Percentiles rank a stretch among this genome's conserved stretches.
phyloP scores from a whole-genome alignment of 2,797 vertebrate genomes.

The Linurgus olivaceus region DNA sequence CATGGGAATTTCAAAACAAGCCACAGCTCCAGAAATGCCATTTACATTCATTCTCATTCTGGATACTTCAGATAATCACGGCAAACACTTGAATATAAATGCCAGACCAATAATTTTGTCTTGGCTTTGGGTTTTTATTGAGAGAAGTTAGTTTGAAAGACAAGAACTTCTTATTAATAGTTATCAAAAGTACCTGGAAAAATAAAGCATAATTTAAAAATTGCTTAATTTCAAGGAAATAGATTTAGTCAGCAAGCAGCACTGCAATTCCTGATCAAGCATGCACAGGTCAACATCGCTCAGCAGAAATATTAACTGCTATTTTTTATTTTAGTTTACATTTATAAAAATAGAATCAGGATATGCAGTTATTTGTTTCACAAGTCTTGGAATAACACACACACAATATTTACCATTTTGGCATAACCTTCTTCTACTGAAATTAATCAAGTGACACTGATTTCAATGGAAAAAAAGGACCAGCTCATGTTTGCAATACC shows the following conservation, averaged over 20 bases:
- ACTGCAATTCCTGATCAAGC: neutral
- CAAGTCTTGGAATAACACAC: neutral
- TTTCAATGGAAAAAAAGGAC: slow-evolving; percentile 5
- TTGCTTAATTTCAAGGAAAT: neutral
- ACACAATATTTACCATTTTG: neutral
- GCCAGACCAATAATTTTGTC: neutral
- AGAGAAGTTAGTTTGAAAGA: neutral
- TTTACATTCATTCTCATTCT: neutral
- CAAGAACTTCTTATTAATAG: neutral
- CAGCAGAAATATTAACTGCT: neutral
- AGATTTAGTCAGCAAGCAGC: neutral
- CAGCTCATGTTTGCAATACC: neutral
- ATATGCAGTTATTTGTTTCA: neutral
- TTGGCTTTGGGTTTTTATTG: neutral
- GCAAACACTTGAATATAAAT: neutral
- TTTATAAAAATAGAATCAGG: slow-evolving; percentile 15
- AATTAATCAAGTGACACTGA: neutral
- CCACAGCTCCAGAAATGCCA: neutral
- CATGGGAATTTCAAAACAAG: neutral
- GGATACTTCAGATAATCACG: neutral
- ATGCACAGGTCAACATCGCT: neutral
- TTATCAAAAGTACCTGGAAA: neutral
- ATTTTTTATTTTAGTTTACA: slow-evolving; percentile 14
- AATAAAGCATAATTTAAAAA: neutral
- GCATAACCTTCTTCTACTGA: neutral